phyloP scores from a whole-genome alignment of 1,140 invertebrate genomes.

The Anoplophora glabripennis region DNA sequence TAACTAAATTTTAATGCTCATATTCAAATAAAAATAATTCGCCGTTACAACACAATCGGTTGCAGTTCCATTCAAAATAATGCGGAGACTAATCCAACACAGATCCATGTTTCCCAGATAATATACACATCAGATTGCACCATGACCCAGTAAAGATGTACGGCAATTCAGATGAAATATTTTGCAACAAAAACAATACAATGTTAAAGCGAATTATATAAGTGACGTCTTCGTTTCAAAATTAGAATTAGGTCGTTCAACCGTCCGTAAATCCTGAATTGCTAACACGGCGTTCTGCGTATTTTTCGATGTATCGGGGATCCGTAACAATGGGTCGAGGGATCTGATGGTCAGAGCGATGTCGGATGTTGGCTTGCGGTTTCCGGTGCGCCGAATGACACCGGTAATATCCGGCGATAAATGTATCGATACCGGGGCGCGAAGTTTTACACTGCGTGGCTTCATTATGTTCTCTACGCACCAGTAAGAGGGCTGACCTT shows the following conservation, averaged over 20 bases:
- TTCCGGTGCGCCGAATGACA: constrained; percentile 6
- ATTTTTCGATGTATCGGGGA: background rate
- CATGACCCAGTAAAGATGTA: constrained; percentile 6
- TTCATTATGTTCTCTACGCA: constrained; percentile 1
- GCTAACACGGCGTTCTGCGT: background rate
- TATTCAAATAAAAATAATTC: too few species aligned
- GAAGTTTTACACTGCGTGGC: constrained; percentile 5
- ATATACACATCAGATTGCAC: background rate
- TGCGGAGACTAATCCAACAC: too few species aligned
- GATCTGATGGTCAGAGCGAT: constrained; percentile 7
- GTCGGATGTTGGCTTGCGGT: constrained; percentile 8
- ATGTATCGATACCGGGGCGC: constrained; percentile 6
- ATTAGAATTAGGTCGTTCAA: constrained; percentile 14
- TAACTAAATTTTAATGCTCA: too few species aligned
- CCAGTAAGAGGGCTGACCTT: background rate
- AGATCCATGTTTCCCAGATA: too few species aligned
- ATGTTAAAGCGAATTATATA: background rate
- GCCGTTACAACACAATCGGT: too few species aligned
- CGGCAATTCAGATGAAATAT: constrained; percentile 1
- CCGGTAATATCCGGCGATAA: constrained; percentile 9
- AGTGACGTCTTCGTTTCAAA: constrained; percentile 13
- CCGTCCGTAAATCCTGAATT: constrained; percentile 6
- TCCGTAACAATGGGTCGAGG: constrained; percentile 10
- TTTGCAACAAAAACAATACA: constrained; percentile 10
- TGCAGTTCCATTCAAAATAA: too few species aligned